These are phyloP conservation scores for Caenorhabditis sp. DNA, from an alignment of 2,888 invertebrate species.

Conservation along the genomic window DNA sequence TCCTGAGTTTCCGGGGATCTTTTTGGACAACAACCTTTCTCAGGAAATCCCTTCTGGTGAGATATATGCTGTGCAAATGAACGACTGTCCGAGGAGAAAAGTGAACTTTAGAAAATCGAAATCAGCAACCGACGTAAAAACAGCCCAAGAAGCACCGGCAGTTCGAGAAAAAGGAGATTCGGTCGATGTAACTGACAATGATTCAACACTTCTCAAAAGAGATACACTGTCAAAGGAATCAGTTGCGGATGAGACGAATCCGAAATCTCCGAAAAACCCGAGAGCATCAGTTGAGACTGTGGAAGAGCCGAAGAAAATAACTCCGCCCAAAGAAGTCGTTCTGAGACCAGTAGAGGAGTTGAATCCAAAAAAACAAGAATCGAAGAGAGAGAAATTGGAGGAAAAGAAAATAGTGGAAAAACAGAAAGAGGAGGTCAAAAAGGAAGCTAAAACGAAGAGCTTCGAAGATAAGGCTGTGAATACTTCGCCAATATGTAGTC, in stretches of 20 bases:
- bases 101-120: constrained; percentile 5
- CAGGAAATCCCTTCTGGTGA: constrained; percentile 30
- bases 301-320: not conserved
- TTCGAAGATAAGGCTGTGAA: too few relatives aligned
- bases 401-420: too few relatives aligned
- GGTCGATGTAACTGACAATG: constrained; percentile 27
- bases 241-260: constrained; percentile 1
- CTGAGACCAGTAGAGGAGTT: too few relatives aligned
- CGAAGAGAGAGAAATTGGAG: too few relatives aligned
- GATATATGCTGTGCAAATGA: constrained; percentile 16
- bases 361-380: too few relatives aligned
- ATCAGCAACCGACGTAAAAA: constrained; percentile 12
- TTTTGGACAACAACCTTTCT: not conserved
- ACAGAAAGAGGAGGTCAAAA: too few relatives aligned
- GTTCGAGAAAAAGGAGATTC: constrained; percentile 25
- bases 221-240: not conserved
- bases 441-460: too few relatives aligned
- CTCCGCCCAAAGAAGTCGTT: too few relatives aligned
- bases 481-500: too few relatives aligned
- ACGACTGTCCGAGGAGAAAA: constrained; percentile 8
- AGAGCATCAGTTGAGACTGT: not conserved
- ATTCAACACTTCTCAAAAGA: constrained; percentile 9
- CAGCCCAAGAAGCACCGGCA: constrained; percentile 29
- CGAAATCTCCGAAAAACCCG: not conserved
- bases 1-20: not conserved